Percentiles rank a stretch among this genome's conserved stretches.
Conservation (phyloP, 2,797 vertebrate species). For the Fistularia commersonii region DNA sequence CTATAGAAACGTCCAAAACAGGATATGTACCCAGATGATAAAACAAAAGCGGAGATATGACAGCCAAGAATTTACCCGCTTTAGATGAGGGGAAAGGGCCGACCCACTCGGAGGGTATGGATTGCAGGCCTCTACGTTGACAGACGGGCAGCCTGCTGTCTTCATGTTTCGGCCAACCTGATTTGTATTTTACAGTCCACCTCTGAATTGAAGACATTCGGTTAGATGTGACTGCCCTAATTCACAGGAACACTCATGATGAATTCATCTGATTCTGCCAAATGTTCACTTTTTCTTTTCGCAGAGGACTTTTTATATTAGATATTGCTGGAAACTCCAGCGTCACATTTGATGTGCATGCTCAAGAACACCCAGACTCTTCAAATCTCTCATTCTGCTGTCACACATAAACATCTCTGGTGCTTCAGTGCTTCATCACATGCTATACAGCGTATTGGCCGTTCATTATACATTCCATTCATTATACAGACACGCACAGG, state of each 20-base stretch:
- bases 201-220: slow-evolving; percentile 14
- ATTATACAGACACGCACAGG: slow-evolving; percentile 16
- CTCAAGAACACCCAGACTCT: neutral
- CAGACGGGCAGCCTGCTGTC: slow-evolving; percentile 7
- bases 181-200: slow-evolving; percentile 21
- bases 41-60: slow-evolving; percentile 61
- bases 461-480: slow-evolving; percentile 21
- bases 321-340: neutral
- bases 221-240: neutral
- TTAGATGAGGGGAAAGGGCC: slow-evolving; percentile 37
- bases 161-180: slow-evolving; percentile 5
- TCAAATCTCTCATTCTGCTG: slow-evolving; percentile 1
- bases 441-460: slow-evolving; percentile 3
- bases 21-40: slow-evolving; percentile 70
- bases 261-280: slow-evolving; percentile 11
- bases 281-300: slow-evolving; percentile 20
- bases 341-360: neutral
- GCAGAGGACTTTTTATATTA: too few relatives aligned
- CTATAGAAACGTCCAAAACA: slow-evolving; percentile 72
- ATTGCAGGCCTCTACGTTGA: slow-evolving; percentile 27
- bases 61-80: slow-evolving; percentile 55
- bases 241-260: slow-evolving; percentile 5
- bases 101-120: slow-evolving; percentile 29
- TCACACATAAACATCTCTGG: slow-evolving; percentile 11
- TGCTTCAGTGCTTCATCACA: slow-evolving; percentile 8